Conservation (phyloP, 2,797 vertebrate genomes). For the Scarus forsteni region DNA sequence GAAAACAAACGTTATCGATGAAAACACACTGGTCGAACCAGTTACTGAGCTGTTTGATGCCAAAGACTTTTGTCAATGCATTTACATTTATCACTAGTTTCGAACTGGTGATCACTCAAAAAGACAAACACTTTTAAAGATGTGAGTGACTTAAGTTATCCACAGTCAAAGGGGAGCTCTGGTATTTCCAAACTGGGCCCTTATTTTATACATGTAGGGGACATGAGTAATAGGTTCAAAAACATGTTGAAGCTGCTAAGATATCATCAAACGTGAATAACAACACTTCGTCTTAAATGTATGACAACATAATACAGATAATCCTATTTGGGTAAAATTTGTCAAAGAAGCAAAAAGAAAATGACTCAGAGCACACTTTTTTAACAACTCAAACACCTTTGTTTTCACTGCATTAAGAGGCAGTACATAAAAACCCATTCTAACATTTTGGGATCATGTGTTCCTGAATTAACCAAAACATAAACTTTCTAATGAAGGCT, state of each 20-base stretch:
- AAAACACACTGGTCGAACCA: slow-evolving; percentile 28
- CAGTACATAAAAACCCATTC: too few relatives aligned
- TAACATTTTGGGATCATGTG: too few relatives aligned
- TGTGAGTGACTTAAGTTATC: slow-evolving; percentile 51
- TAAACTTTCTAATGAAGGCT: too few relatives aligned
- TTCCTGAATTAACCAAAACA: too few relatives aligned
- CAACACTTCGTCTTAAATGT: too few relatives aligned
- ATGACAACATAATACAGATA: too few relatives aligned
- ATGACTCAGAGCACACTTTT: too few relatives aligned
- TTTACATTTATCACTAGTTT: slow-evolving; percentile 30
- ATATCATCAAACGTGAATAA: not conserved
- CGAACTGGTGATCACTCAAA: slow-evolving; percentile 30
- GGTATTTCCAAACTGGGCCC: not conserved
- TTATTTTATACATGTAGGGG: not conserved
- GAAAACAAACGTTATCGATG: slow-evolving; percentile 51
- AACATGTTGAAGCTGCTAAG: not conserved
- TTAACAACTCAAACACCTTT: too few relatives aligned
- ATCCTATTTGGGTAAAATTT: too few relatives aligned
- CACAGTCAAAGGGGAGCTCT: slow-evolving; percentile 23
- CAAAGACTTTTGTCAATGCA: not conserved
- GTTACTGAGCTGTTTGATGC: slow-evolving; percentile 38
- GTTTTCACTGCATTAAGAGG: too few relatives aligned
- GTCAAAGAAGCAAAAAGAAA: too few relatives aligned
- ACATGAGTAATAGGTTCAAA: not conserved
- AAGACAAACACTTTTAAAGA: slow-evolving; percentile 29